Base-by-base conservation (phyloP, 2,797 vertebrate species). In the Aeoliscus strigatus region DNA sequence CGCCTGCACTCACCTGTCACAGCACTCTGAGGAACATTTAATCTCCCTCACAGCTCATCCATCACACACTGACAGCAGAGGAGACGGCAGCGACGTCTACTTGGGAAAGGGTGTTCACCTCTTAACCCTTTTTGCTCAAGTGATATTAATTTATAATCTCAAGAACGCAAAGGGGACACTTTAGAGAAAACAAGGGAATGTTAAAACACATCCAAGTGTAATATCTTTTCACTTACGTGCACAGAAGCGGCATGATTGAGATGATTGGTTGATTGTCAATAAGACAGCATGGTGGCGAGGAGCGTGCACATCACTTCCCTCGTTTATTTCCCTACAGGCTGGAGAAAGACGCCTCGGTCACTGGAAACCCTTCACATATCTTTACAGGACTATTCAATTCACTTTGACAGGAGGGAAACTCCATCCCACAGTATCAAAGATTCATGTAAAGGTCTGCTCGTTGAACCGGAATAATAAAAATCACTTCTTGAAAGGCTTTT, bases 31-130 rank as follows among this genome's bases (percentile, higher is more conserved):
- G 79, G 58, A 54, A 52, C 43, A 60, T 77, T 81, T 78, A 72
- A 81, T 82, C 76, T 81, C 57, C 66, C 38, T 51, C 49, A 30
- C 57, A 27, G 52, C 60, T 64, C 73, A 69, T 79, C 78, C 66
- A 69, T 81, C 78, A 81, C 47, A 12, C 8, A 0, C 46, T 44
- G 65, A 78, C 73, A 57, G 72, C 42, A 1, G 45, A 24, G 66
- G 67, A 72, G 64, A 63, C 69, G 43, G 61, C 47, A 7, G 57
- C 45, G 6, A 11, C 31, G 50, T 62, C 61, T 34, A 74, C 70
- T 62, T 42, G 58, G 58, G 8, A 12, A 25, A 18, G 1, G 23
- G 24, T 2, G 37, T 33, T 51, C 61, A 3, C 42, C 35, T 12
- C 53, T 40, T 56, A 47, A 58, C 70, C 66, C n/a, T 1, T 50